Base-by-base conservation (phyloP, 2,113 vertebrate genomes). In the Alexandromys fortis region DNA sequence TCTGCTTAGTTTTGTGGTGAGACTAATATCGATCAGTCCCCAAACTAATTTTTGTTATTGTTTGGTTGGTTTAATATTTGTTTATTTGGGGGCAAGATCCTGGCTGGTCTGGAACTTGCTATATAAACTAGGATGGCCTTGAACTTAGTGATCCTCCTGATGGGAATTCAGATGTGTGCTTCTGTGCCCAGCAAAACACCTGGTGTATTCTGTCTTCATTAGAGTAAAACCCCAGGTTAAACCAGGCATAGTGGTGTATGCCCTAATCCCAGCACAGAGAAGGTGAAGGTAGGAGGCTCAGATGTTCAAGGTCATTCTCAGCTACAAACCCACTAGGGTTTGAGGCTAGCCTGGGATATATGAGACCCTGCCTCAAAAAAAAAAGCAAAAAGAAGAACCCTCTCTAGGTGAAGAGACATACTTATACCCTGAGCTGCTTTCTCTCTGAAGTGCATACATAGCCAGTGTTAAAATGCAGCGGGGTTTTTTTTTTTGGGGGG, bases 391-490 rank as follows among this genome's bases (percentile, higher is more conserved):
- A 49, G 26, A 33, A 26, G 26, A 73, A 55, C 28, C 68, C 58
- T 96, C 16, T 95, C 28, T 82, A 89, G 55, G 38, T 91, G 63
- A 87, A 70, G n/a, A 95, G 83, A 68, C 81, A 65, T 87, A 68
- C 38, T 95, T 94, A n/a, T 0, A 58, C 70, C 63, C 28, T 89
- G 4, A 81, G 63, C 61, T 68, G 38, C 89, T 65, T 96, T 96
- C 38, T 92, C 52, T 91, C 82, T 30, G 10, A 95, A 81, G 86
- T 91, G 78, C 91, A 82, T 85, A 92, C 91, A 81, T 85, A 92
- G 22, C 81, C 81, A 81, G 24, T 95, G 61, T 90, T 94, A 95
- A 96, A 96, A 96, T 95, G 86, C 1, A 94, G 92, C 52, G 92
- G 83, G 7, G 12, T 12, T 49, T 49, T 49, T 12, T 49, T 86